phyloP scores from a whole-genome alignment of 2,888 invertebrate species.

The Yponomeuta cagnagella region DNA sequence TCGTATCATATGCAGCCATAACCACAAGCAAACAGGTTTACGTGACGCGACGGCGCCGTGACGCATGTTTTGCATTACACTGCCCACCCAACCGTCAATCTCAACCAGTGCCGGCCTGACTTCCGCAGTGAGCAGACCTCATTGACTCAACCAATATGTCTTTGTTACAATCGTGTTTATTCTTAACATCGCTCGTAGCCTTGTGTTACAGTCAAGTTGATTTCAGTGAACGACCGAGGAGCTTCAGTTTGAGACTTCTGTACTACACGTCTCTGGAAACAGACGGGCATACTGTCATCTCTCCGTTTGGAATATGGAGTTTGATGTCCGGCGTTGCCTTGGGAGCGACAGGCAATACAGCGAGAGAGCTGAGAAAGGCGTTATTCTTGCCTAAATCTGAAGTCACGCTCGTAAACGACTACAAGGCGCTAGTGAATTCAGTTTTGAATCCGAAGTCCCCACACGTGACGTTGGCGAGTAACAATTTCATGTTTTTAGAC shows the following conservation, averaged over 20 bases:
- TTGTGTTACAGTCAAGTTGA: conserved; percentile 47
- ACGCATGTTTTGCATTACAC: conserved; percentile 19
- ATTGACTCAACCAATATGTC: conserved; percentile 37
- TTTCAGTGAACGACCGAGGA: conserved; percentile 56
- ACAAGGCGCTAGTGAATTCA: conserved; percentile 39
- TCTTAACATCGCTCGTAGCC: conserved; percentile 37
- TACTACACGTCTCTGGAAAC: conserved; percentile 54
- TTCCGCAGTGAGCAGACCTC: conserved; percentile 32
- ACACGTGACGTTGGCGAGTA: conserved; percentile 54
- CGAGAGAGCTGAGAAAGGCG: conserved; percentile 44
- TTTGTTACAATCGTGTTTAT: conserved; percentile 26
- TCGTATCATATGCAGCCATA: too few relatives aligned
- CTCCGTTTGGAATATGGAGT: conserved; percentile 69
- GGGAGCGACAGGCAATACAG: conserved; percentile 55
- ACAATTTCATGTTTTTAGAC: conserved; percentile 61
- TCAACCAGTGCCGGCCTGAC: conserved; percentile 42
- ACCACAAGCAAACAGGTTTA: too few relatives aligned
- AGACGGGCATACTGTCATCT: conserved; percentile 60
- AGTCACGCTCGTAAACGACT: conserved; percentile 42
- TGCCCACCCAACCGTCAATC: background rate
- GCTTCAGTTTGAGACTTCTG: conserved; percentile 62
- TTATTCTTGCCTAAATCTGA: conserved; percentile 50
- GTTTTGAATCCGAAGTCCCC: conserved; percentile 45
- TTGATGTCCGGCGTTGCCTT: conserved; percentile 63
- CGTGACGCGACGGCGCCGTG: too few relatives aligned